These are phyloP conservation scores for Bursaphelenchus mucronatus DNA, from an alignment of 1,140 invertebrate genomes.

Conservation along the genomic window DNA sequence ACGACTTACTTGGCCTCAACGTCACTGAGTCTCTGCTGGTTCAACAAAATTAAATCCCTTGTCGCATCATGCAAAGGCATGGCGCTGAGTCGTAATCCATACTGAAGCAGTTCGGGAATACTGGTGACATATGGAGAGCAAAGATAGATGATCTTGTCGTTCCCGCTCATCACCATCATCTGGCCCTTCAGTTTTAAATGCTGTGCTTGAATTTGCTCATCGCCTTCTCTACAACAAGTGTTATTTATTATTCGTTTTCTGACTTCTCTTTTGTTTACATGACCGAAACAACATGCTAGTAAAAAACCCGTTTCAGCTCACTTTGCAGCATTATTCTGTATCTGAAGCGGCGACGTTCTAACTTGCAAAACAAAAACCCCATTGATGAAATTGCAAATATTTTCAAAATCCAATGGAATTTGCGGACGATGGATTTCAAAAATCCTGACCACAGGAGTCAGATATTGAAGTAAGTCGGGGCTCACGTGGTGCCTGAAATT, in stretches of 20 bases:
- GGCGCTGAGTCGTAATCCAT: slow-evolving; percentile 83
- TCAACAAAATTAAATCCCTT: slow-evolving; percentile 87
- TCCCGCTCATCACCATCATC: slow-evolving; percentile 53
- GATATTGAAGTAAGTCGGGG: slow-evolving; percentile 46
- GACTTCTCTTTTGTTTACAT: too few species aligned
- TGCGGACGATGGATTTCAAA: slow-evolving; percentile 57
- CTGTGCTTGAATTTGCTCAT: background rate
- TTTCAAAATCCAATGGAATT: slow-evolving; percentile 58
- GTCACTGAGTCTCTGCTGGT: slow-evolving; percentile 93
- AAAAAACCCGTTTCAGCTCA: background rate
- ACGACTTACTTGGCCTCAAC: slow-evolving; percentile 83
- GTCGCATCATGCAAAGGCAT: slow-evolving; percentile 94
- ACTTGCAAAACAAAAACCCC: slow-evolving; percentile 58
- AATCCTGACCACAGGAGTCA: slow-evolving; percentile 53
- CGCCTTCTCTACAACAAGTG: background rate
- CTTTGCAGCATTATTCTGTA: background rate
- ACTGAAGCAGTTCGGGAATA: slow-evolving; percentile 57
- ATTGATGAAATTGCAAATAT: slow-evolving; percentile 59
- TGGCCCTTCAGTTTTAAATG: slow-evolving; percentile 39
- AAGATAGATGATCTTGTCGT: slow-evolving; percentile 50
- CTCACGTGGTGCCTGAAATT: slow-evolving; percentile 43
- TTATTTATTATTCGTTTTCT: too few species aligned
- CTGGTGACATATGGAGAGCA: slow-evolving; percentile 58
- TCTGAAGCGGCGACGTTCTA: slow-evolving; percentile 32
- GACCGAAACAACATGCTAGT: too few species aligned